Percentiles rank a stretch among this genome's conserved stretches.
Evolutionary conservation across 2,113 vertebrate species (phyloP).

Genomic region (Pseudopodoces humilis): DNA sequence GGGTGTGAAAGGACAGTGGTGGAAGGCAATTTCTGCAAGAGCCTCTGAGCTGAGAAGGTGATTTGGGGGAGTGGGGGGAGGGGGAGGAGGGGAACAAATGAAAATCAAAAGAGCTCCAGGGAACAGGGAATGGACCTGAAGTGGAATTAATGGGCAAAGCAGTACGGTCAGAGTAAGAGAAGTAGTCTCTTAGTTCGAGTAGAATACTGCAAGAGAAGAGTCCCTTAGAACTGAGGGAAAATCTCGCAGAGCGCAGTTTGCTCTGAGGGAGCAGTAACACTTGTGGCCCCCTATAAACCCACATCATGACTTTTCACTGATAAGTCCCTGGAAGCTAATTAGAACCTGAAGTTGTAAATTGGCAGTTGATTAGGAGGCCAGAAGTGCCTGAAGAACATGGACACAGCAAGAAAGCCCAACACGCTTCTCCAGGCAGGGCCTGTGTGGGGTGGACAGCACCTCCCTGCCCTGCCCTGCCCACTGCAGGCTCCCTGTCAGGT

Average conservation of each 20-base stretch:
- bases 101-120: background rate
- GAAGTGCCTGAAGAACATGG: background rate
- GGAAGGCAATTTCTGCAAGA: background rate
- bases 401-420: background rate
- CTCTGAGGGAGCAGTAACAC: background rate
- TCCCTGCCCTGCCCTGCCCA: background rate
- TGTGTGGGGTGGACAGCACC: fast-evolving
- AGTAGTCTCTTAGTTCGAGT: background rate
- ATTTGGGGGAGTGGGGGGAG: background rate
- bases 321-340: background rate
- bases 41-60: background rate
- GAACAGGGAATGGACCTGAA: background rate
- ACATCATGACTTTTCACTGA: background rate
- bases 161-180: background rate
- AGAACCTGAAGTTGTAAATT: background rate
- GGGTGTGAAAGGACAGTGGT: background rate
- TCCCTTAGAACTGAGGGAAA: background rate
- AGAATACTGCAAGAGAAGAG: background rate
- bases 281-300: background rate
- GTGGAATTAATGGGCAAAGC: background rate
- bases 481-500: background rate
- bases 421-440: background rate
- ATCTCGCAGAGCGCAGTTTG: background rate
- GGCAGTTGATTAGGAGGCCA: background rate
- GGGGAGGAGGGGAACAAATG: background rate